phyloP scores from a whole-genome alignment of 2,113 vertebrate genomes.

The Sorex fumeus region DNA sequence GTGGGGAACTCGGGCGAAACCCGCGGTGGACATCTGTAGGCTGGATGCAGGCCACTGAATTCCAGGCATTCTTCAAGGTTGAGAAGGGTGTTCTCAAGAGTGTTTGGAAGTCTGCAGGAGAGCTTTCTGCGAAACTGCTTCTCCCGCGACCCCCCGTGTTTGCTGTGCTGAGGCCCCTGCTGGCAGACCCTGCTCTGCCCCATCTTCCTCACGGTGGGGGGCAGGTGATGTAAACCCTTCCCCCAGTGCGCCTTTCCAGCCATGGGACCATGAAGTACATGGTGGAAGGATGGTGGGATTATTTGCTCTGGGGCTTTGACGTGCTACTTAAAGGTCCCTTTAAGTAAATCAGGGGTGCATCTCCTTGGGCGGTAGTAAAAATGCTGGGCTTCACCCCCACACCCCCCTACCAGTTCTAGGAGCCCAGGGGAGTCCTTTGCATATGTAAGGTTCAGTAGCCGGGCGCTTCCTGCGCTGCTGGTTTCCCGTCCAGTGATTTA shows the following conservation, averaged over 20 bases:
- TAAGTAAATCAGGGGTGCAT: background rate
- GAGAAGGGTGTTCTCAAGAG: conserved; percentile 67
- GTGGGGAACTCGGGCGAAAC: background rate
- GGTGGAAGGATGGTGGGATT: background rate
- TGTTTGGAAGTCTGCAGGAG: conserved; percentile 5
- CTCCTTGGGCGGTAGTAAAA: background rate
- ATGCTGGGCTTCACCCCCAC: background rate
- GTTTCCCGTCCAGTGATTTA: background rate
- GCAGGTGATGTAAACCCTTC: background rate
- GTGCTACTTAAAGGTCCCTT: background rate
- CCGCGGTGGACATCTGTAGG: conserved; percentile 47
- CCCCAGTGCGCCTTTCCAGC: background rate
- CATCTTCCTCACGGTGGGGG: background rate
- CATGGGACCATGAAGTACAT: background rate
- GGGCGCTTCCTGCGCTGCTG: too few relatives aligned
- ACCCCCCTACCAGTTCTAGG: background rate
- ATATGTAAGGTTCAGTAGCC: background rate
- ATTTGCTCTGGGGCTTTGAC: background rate
- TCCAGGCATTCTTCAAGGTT: conserved; percentile 74
- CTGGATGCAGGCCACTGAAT: conserved; percentile 77
- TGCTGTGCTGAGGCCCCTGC: background rate
- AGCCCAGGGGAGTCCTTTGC: background rate
- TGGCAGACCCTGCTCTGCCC: background rate
- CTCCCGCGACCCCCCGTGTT: background rate
- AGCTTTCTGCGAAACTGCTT: background rate